These are phyloP conservation scores for Smithornis capensis DNA, from an alignment of 2,113 vertebrate genomes.

Conservation along the genomic window DNA sequence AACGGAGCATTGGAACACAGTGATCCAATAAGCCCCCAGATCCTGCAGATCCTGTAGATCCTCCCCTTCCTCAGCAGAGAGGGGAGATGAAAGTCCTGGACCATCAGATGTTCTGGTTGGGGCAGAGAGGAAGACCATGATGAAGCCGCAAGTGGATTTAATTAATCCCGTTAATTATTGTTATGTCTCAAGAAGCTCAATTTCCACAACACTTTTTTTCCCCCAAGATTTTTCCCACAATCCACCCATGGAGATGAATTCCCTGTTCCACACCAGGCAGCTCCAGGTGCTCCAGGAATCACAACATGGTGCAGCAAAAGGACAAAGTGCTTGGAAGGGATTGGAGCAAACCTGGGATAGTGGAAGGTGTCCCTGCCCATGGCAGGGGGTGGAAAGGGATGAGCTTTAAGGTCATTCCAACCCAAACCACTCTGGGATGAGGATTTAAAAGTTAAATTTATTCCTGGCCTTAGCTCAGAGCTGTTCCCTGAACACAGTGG, in stretches of 20 bases:
- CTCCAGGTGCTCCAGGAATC: background rate
- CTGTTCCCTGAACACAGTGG: background rate
- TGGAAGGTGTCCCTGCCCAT: background rate
- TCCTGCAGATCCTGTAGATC: background rate
- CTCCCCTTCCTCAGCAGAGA: background rate
- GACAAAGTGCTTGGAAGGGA: background rate
- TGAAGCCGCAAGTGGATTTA: background rate
- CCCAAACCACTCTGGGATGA: background rate
- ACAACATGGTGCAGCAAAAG: rapidly evolving
- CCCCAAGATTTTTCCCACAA: background rate
- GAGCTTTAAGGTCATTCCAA: background rate
- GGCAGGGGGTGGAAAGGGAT: background rate
- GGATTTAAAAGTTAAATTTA: background rate
- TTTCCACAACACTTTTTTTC: background rate
- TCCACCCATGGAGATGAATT: background rate
- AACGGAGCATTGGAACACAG: background rate
- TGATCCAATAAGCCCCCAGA: rapidly evolving
- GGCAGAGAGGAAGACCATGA: background rate
- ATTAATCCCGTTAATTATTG: background rate
- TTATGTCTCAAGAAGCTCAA: background rate
- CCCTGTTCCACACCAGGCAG: background rate
- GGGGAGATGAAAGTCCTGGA: background rate
- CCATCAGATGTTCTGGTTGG: background rate
- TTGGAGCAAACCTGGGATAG: background rate
- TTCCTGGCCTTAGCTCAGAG: background rate